Conservation (phyloP, 2,888 invertebrate genomes). For the Chloroclysta siterata region DNA sequence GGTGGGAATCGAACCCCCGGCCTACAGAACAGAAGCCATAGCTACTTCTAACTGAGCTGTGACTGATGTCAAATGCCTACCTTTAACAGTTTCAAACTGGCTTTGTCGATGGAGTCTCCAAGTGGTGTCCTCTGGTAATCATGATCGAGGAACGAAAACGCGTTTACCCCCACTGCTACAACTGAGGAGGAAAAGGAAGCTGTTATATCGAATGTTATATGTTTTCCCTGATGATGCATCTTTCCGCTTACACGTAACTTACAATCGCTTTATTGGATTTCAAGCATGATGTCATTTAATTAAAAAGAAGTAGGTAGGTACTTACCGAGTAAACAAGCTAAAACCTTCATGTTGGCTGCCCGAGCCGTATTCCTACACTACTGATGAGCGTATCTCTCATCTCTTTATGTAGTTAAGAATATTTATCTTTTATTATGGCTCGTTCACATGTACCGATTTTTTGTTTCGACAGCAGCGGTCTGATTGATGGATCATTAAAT, state of each 20-base stretch:
- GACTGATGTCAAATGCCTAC: too few species aligned
- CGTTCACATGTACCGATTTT: slow-evolving; percentile 5
- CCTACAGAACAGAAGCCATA: too few species aligned
- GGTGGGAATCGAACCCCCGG: too few species aligned
- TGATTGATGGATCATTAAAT: background rate
- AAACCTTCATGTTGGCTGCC: slow-evolving; percentile 35
- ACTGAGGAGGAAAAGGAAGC: slow-evolving; percentile 15
- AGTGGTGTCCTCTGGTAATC: slow-evolving; percentile 51
- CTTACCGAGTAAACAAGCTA: slow-evolving; percentile 35
- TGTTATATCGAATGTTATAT: slow-evolving; percentile 1
- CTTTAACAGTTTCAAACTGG: slow-evolving; percentile 61
- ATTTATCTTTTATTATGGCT: slow-evolving; percentile 16
- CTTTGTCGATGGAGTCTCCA: slow-evolving; percentile 58
- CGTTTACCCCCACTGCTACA: slow-evolving; percentile 21
- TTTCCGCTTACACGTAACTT: background rate
- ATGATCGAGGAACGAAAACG: slow-evolving; percentile 33
- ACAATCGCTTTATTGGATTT: slow-evolving; percentile 13
- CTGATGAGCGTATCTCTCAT: slow-evolving; percentile 11
- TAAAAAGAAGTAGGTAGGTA: slow-evolving; percentile 1
- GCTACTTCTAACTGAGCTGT: too few species aligned
- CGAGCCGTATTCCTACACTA: slow-evolving; percentile 21
- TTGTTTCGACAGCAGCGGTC: background rate
- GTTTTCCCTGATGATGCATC: background rate
- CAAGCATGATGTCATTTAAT: slow-evolving; percentile 23
- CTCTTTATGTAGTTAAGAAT: slow-evolving; percentile 27